Evolutionary conservation across 2,888 invertebrate genomes (phyloP), one percentile per base, ranked within the genome.

Genomic region (Tetragonula carbonaria): DNA sequence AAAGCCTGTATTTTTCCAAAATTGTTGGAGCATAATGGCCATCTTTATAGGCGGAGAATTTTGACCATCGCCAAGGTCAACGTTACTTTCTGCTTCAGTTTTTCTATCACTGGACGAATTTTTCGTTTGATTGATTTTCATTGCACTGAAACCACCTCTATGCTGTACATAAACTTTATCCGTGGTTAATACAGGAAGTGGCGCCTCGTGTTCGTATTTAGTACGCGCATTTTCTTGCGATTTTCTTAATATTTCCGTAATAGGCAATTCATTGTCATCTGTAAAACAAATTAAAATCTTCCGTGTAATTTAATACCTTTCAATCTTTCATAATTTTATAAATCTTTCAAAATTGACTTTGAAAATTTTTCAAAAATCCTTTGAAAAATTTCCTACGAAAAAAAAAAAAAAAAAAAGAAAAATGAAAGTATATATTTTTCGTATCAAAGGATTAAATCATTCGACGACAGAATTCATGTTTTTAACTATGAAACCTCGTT

Each of bases 101-200:
- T 80, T 75, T 8, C 51, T 63, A 28, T 67, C 75, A 18, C 13
- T 23, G n/a, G 63, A 59, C 62, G 66, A 71, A 33, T 68, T 74
- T 57, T 51, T 76, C 53, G 73, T 74, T 45, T 74, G 68, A 77
- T 62, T 84, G 78, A 94, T 91, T 83, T 93, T 94, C 51, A 94
- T 87, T 0, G 94, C 92, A 70, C 90, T 94, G 85, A 94, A 94
- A 55, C 94, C 93, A 74, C 92, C 93, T 78, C 89, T 90, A n/a
- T 93, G 90, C 78, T 94, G 94, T 57, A 94, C 92, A 86, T 94
- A 94, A 87, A 94, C 91, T 28, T 90, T 93, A 74, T 94, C 93
- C 6, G 94, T 92, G 45, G 92, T 92, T 55, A 94, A 84, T 83
- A 93, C 91, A 2, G 92, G 88, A 72, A 93, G 83, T 5, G 92